Conservation (phyloP, 2,113 vertebrate genomes). For the Platanista minor region DNA sequence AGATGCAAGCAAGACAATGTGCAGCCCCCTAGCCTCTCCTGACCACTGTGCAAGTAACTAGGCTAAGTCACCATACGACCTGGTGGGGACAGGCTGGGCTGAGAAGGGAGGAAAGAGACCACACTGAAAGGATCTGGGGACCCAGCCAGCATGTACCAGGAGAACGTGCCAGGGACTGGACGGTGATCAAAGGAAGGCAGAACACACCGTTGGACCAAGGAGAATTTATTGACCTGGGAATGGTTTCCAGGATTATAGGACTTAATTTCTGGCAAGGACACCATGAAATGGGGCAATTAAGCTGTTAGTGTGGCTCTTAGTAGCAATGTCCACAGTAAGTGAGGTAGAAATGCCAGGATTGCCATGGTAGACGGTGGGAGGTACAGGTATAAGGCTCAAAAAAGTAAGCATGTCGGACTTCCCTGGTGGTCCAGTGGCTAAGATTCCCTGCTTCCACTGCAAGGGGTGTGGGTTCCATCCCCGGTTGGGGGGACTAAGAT, state of each 20-base stretch:
- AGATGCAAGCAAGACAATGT: neutral
- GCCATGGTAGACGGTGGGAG: no score
- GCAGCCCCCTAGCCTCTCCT: neutral
- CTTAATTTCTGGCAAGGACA: neutral
- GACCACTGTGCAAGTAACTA: neutral
- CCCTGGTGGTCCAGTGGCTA: no score
- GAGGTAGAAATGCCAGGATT: neutral
- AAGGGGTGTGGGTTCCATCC: no score
- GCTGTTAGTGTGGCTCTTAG: neutral
- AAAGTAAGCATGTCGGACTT: neutral
- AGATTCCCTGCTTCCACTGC: no score
- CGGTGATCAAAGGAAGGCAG: neutral
- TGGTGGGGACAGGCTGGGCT: neutral
- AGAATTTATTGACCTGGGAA: neutral
- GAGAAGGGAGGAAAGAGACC: neutral
- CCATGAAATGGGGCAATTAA: neutral
- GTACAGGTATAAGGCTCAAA: neutral
- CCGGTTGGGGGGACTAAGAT: no score
- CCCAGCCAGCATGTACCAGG: neutral
- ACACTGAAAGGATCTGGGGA: neutral
- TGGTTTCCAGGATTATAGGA: neutral
- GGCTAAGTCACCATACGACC: neutral
- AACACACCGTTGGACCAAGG: neutral
- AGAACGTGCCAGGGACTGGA: neutral
- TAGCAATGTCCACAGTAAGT: neutral